Evolutionary conservation across 2,888 invertebrate species (phyloP).

Genomic region (Xestia c-nigrum): DNA sequence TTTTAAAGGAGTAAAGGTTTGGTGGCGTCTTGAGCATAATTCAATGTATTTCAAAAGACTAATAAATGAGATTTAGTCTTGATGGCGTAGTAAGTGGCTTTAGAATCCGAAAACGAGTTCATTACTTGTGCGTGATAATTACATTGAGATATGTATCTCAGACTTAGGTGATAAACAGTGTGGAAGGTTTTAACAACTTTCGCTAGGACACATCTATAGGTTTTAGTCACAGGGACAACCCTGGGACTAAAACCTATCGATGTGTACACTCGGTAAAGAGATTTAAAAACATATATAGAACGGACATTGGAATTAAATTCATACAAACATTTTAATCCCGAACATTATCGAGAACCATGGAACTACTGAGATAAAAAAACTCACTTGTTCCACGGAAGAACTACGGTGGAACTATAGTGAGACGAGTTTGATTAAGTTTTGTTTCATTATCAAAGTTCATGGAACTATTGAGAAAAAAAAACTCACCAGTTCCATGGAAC

Average conservation of each 20-base stretch:
- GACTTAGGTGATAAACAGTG: constrained; percentile 11
- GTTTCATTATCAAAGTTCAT: too few species aligned
- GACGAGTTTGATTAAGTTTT: too few species aligned
- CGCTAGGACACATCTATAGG: background rate
- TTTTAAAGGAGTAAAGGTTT: background rate
- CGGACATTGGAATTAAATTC: background rate
- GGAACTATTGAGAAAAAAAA: too few species aligned
- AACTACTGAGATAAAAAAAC: too few species aligned
- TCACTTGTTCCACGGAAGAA: too few species aligned
- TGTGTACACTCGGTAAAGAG: background rate
- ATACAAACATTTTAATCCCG: background rate
- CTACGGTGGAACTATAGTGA: too few species aligned
- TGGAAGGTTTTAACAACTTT: constrained; percentile 3
- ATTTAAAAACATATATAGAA: background rate
- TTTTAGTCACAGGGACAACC: background rate
- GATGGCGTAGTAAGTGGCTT: background rate
- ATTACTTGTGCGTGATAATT: constrained; percentile 60
- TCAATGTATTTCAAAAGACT: constrained; percentile 17
- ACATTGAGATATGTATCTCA: constrained; percentile 44
- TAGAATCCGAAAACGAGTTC: constrained; percentile 46
- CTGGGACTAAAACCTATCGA: too few species aligned
- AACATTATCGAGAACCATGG: background rate
- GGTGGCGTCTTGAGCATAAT: background rate
- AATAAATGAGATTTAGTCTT: background rate
- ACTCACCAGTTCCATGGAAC: too few species aligned